Evolutionary conservation across 1,140 invertebrate genomes (phyloP).

Genomic region (Bombus haemorrhoidalis): DNA sequence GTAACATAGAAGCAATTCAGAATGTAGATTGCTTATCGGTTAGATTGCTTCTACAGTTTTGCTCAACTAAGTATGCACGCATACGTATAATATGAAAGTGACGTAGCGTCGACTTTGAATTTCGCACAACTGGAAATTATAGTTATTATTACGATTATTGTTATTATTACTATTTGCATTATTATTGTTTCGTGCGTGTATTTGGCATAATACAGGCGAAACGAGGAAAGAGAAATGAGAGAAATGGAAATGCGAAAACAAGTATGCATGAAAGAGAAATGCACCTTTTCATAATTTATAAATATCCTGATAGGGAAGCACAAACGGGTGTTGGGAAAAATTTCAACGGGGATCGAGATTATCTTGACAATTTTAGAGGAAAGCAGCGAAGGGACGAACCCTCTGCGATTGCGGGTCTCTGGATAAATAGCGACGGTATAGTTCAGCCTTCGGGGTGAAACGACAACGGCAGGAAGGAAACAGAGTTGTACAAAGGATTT

Average conservation of each 20-base stretch:
- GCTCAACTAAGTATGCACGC: background rate
- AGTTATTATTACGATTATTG: conserved; percentile 18
- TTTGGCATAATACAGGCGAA: background rate
- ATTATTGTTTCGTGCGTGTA: background rate
- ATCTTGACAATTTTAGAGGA: conserved; percentile 54
- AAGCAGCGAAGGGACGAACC: background rate
- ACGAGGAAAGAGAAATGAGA: background rate
- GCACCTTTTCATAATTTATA: conserved; percentile 32
- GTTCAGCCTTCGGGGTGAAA: conserved; percentile 1
- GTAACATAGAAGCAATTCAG: no score
- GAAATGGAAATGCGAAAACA: conserved; percentile 11
- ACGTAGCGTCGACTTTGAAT: background rate
- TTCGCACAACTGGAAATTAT: background rate
- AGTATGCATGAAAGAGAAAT: background rate
- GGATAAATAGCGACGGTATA: conserved; percentile 4
- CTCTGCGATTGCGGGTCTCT: background rate
- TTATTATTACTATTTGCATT: conserved; percentile 14
- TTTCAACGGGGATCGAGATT: conserved; percentile 54
- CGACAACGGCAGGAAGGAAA: background rate
- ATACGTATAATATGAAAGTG: background rate
- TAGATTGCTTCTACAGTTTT: background rate
- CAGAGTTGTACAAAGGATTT: conserved; percentile 21
- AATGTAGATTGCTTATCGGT: no score
- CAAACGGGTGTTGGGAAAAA: conserved; percentile 25
- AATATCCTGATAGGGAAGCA: conserved; percentile 1